phyloP scores from a whole-genome alignment of 1,140 invertebrate species.

The Ctenoplectra terminalis region DNA sequence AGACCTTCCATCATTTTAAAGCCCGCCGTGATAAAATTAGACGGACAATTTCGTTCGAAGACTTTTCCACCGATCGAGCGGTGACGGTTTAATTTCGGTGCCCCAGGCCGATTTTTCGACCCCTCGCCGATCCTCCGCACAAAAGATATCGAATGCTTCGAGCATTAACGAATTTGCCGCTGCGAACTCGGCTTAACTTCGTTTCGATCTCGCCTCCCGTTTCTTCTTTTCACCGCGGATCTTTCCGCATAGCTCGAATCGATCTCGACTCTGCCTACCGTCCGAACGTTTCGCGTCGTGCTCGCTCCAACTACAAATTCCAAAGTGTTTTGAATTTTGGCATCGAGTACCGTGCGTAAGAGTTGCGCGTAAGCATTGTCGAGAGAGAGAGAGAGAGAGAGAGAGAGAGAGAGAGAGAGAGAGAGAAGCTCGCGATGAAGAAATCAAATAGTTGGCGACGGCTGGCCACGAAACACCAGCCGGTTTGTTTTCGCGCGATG shows the following conservation, averaged over 20 bases:
- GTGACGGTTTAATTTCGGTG: slow-evolving; percentile 74
- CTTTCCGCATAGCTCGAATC: too few relatives aligned
- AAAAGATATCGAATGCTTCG: slow-evolving; percentile 41
- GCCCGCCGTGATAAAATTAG: slow-evolving; percentile 76
- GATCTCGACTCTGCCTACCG: background rate
- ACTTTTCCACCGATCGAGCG: slow-evolving; percentile 56
- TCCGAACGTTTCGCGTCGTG: background rate
- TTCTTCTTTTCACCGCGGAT: background rate
- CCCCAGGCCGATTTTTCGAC: slow-evolving; percentile 56
- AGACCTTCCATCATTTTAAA: slow-evolving; percentile 80
- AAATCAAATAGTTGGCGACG: slow-evolving; percentile 27
- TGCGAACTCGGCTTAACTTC: slow-evolving; percentile 54
- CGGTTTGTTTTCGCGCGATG: background rate
- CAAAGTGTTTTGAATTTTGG: slow-evolving; percentile 20
- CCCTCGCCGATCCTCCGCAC: slow-evolving; percentile 36
- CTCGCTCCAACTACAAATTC: background rate
- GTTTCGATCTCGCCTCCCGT: slow-evolving; percentile 16
- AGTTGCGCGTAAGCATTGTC: too few relatives aligned
- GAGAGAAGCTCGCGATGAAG: slow-evolving; percentile 26
- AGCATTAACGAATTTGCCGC: slow-evolving; percentile 57
- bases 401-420: background rate
- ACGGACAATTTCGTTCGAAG: slow-evolving; percentile 77
- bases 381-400: background rate
- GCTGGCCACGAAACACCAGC: slow-evolving; percentile 14
- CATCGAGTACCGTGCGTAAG: background rate